A percentile compares a stretch with the other conserved stretches of the same genome.
These are phyloP conservation scores for Drosophila multiciliata DNA, from an alignment of 2,888 invertebrate genomes.

Conservation along the genomic window DNA sequence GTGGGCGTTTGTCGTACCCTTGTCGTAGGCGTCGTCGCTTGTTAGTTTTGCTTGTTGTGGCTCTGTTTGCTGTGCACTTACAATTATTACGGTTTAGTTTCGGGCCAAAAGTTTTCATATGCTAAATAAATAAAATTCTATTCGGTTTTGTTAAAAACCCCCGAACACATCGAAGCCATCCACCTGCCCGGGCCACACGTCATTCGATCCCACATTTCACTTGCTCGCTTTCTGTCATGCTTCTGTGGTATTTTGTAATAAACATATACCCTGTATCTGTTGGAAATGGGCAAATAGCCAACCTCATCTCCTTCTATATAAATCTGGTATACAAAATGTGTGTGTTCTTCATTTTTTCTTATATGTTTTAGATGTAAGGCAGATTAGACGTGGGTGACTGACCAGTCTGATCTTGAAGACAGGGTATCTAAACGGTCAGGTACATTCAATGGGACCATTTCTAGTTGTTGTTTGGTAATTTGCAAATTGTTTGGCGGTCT, in stretches of 20 bases:
- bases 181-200: background rate
- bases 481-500: constrained; percentile 40
- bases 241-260: background rate
- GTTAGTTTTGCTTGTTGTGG: constrained; percentile 44
- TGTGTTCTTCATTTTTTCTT: background rate
- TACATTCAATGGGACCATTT: too few species aligned
- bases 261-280: background rate
- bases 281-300: background rate
- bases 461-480: constrained; percentile 3
- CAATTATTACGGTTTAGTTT: constrained; percentile 76
- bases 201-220: background rate
- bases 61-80: constrained; percentile 77
- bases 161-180: background rate
- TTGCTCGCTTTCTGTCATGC: constrained; percentile 10
- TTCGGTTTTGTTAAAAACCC: constrained; percentile 3
- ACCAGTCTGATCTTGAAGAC: background rate
- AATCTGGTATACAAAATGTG: background rate
- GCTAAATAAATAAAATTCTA: constrained; percentile 62
- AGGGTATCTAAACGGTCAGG: constrained; percentile 21
- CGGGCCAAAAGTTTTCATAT: constrained; percentile 55
- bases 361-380: background rate
- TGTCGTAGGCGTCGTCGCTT: constrained; percentile 21
- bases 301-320: background rate
- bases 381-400: background rate
- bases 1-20: constrained; percentile 24